Percentiles rank a stretch among this genome's conserved stretches.
Evolutionary conservation across 92 coral and sea anemone genomes (phyloP).

Genomic region (Chrysogorgia sp.): DNA sequence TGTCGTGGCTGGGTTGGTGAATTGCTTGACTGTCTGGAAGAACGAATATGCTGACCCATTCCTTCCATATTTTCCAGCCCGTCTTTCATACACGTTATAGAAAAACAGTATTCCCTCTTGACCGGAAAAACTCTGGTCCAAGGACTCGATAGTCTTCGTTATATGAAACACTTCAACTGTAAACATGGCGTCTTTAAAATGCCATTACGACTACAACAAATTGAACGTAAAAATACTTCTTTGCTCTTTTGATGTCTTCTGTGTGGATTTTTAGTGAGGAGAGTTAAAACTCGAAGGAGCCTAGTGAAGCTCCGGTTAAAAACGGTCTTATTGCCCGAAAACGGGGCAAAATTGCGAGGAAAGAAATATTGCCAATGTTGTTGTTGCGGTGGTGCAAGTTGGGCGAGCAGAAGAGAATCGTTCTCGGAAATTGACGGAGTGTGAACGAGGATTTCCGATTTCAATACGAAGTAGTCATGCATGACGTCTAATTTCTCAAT

Average conservation of each 20-base stretch:
- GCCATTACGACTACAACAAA: constrained; percentile 28
- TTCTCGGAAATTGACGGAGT: neutral
- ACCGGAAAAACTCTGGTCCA: neutral
- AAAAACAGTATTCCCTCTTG: neutral
- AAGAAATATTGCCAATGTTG: neutral
- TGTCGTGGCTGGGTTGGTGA: constrained; percentile 25
- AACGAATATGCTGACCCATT: constrained; percentile 17
- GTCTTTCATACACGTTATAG: constrained; percentile 43
- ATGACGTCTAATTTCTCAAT: too few relatives aligned
- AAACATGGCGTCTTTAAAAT: constrained; percentile 38
- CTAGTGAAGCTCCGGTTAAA: constrained; percentile 26
- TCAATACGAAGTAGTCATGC: too few relatives aligned
- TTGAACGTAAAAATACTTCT: neutral
- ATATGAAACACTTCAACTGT: constrained; percentile 28
- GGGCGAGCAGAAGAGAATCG: neutral
- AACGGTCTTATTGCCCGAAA: constrained; percentile 16
- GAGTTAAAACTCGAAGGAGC: constrained; percentile 23
- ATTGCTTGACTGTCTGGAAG: constrained; percentile 27
- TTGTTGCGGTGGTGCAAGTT: neutral
- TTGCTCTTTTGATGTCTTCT: neutral
- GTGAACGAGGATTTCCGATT: too few relatives aligned
- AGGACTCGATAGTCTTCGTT: constrained; percentile 37
- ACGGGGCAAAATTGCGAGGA: constrained; percentile 23
- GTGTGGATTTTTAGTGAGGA: constrained; percentile 1
- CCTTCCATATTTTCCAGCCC: constrained; percentile 45